These are phyloP conservation scores for Amblyjoppa fuscipennis DNA, from an alignment of 2,888 invertebrate genomes.

Conservation along the genomic window DNA sequence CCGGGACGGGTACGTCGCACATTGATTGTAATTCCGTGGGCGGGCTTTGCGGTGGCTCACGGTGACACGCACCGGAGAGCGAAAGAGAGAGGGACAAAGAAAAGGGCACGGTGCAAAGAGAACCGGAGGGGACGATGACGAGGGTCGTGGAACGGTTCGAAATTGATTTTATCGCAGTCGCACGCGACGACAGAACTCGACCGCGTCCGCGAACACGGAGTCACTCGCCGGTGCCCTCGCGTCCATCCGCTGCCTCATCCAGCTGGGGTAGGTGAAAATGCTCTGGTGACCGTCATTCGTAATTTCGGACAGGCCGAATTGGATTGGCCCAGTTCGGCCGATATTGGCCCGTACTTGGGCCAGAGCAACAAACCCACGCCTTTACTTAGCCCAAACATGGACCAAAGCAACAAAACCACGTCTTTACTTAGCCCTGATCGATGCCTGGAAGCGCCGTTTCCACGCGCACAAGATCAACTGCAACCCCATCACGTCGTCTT, in stretches of 20 bases:
- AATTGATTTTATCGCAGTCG: conserved; percentile 64
- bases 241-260: not conserved
- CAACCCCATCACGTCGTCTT: not conserved
- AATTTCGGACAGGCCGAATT: not conserved
- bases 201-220: not conserved
- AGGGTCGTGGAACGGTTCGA: conserved; percentile 22
- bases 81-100: not conserved
- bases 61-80: not conserved
- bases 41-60: not conserved
- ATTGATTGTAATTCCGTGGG: not conserved
- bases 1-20: not conserved
- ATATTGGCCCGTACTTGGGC: no score
- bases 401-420: no score
- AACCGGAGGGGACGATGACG: conserved; percentile 12
- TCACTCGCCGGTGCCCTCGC: not conserved
- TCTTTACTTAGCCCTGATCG: no score
- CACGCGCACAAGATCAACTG: not conserved
- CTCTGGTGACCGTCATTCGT: not conserved
- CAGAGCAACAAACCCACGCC: no score
- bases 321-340: no score
- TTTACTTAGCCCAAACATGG: no score
- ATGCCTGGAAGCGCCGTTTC: not conserved
- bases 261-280: not conserved
- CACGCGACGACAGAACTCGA: conserved; percentile 50
- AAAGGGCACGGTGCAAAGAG: not conserved